phyloP scores from a whole-genome alignment of 2,113 vertebrate genomes.

The Mystacornis crossleyi region DNA sequence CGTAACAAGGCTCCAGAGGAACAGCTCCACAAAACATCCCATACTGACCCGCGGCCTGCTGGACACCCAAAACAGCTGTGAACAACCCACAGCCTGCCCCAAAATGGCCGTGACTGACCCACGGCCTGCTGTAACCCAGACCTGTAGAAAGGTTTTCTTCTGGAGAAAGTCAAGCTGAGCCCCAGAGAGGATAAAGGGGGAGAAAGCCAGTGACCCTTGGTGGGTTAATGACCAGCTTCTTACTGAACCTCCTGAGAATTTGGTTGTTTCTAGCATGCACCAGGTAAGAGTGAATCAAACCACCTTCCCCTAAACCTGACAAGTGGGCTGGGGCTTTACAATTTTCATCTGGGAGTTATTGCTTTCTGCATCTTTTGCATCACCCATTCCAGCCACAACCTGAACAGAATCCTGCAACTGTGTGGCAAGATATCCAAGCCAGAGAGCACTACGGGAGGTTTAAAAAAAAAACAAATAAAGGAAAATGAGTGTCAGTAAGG shows the following conservation, averaged over 20 bases:
- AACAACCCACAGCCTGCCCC: accelerated
- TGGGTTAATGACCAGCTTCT: background rate
- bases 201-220: background rate
- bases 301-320: no score
- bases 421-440: background rate
- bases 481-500: background rate
- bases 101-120: background rate
- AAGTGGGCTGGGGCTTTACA: no score
- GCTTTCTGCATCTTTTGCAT: background rate
- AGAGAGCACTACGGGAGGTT: accelerated
- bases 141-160: background rate
- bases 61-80: background rate
- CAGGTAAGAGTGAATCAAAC: background rate
- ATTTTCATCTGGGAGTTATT: background rate
- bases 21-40: background rate
- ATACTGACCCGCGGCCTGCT: background rate
- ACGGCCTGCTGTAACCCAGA: background rate
- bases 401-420: background rate
- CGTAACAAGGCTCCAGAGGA: accelerated
- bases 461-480: background rate
- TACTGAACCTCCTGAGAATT: background rate
- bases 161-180: background rate
- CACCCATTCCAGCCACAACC: background rate
- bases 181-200: no score
- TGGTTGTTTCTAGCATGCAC: accelerated